Conservation (phyloP, 2,797 vertebrate genomes). For the Epinephelus malabaricus region DNA sequence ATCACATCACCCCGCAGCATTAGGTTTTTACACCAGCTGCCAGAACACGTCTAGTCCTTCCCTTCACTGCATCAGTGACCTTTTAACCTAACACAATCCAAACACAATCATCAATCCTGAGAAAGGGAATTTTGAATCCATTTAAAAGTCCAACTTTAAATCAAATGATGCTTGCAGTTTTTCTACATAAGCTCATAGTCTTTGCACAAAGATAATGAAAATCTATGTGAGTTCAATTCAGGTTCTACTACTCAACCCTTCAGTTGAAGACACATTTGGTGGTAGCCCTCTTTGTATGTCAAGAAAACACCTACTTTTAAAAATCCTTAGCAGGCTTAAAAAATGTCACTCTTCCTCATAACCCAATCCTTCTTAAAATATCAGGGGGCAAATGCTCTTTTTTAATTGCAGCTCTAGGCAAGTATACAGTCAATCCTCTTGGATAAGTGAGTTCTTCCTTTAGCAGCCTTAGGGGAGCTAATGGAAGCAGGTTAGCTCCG, state of each 20-base stretch:
- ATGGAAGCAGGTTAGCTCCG: slow-evolving; percentile 56
- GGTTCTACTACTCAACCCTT: slow-evolving; percentile 2
- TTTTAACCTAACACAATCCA: slow-evolving; percentile 22
- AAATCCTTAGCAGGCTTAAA: slow-evolving; percentile 60
- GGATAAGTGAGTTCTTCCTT: slow-evolving; percentile 71
- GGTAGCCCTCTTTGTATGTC: slow-evolving; percentile 25
- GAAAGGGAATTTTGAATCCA: neutral
- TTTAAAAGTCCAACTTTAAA: neutral
- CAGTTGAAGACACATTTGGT: slow-evolving; percentile 22
- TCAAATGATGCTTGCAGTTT: slow-evolving; percentile 1
- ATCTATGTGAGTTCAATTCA: slow-evolving; percentile 5
- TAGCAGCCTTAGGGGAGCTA: slow-evolving; percentile 62
- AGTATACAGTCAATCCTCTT: slow-evolving; percentile 75
- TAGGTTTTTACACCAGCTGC: neutral
- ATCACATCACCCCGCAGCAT: slow-evolving; percentile 34
- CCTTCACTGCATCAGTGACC: slow-evolving; percentile 9
- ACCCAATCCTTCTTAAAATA: slow-evolving; percentile 73
- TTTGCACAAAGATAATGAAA: slow-evolving; percentile 9
- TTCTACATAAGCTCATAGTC: neutral
- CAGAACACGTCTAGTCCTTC: neutral
- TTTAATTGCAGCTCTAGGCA: slow-evolving; percentile 79
- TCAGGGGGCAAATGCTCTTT: slow-evolving; percentile 64
- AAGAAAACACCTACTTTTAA: slow-evolving; percentile 42
- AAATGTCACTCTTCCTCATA: slow-evolving; percentile 63
- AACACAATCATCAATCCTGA: slow-evolving; percentile 8